Conservation (phyloP, 2,888 invertebrate genomes). For the Pandemis heparana region DNA sequence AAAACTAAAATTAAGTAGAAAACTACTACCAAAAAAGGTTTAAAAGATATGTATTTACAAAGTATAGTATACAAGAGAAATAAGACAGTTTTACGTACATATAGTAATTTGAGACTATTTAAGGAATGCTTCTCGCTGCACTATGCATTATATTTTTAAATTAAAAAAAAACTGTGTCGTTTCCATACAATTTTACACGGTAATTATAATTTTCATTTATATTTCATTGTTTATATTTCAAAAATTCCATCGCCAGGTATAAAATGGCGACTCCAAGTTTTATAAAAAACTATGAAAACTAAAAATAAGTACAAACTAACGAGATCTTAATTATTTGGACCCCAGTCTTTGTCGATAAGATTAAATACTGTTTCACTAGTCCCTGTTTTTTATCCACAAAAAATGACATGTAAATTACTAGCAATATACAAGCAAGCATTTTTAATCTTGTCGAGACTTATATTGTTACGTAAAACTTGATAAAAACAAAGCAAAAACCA, state of each 20-base stretch:
- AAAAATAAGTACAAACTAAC: conserved; percentile 25
- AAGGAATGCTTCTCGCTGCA: too few relatives aligned
- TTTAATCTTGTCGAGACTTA: neutral
- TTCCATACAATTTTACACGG: neutral
- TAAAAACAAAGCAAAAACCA: neutral
- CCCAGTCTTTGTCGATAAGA: conserved; percentile 38
- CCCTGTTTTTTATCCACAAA: conserved; percentile 10
- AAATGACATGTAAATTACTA: neutral
- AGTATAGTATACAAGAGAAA: neutral
- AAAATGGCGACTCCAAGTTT: too few relatives aligned
- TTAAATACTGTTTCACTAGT: conserved; percentile 15
- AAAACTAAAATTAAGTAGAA: neutral
- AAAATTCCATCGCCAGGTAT: too few relatives aligned
- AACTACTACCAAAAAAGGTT: neutral
- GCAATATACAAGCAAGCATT: neutral
- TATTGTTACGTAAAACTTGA: neutral
- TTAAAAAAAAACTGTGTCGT: neutral
- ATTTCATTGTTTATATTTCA: too few relatives aligned
- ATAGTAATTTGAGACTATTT: neutral
- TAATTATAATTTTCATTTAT: too few relatives aligned
- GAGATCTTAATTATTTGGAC: conserved; percentile 44
- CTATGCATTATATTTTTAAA: neutral
- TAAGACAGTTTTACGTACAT: neutral
- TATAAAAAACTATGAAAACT: neutral
- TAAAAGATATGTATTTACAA: conserved; percentile 20